Evolutionary conservation across 2,797 vertebrate species (phyloP), one percentile per base, ranked within the genome.

Genomic region (Acanthurus tractus): DNA sequence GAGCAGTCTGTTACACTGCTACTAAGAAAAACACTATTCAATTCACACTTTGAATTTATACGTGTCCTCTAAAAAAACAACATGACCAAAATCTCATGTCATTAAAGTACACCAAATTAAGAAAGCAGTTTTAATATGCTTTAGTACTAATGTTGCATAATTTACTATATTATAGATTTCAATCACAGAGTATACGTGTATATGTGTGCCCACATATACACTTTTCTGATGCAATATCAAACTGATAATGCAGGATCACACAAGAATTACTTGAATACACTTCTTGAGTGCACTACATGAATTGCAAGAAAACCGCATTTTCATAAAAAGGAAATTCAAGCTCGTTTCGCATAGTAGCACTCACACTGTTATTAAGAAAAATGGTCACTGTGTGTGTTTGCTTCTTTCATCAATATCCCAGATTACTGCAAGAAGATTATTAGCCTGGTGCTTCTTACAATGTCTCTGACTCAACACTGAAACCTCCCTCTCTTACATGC

Each of bases 381-480:
- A 79, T 81, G 73, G 64, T 45, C 48, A 20, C 18, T 12, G 14
- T 61, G 49, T 8, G 17, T 68, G 57, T 78, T 29, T 20, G 38
- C 52, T 55, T 66, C 74, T 59, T 63, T 82, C 62, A 72, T 68
- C 63, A 79, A 69, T 50, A 79, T 52, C 63, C 85, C 82, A 80
- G 87, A 92, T 92, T 90, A 92, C 3, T 46, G 25, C 67, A 85
- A 86, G 82, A 17, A 71, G 88, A 87, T 90, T 91, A 92, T 70
- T 52, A 36, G 34, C 23, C 58, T 17, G 25, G 17, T 65, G 67
- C 69, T 45, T 78, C 50, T 59, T 34, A 65, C 25, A 42, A 29
- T n/a, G 64, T 44, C 34, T 77, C 18, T 38, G 48, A 44, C 20
- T 15, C 10, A 3, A 48, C 46, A 63, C 36, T 45, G 34, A 62